phyloP scores from a whole-genome alignment of 2,113 vertebrate species.

The Gobiocypris rarus region DNA sequence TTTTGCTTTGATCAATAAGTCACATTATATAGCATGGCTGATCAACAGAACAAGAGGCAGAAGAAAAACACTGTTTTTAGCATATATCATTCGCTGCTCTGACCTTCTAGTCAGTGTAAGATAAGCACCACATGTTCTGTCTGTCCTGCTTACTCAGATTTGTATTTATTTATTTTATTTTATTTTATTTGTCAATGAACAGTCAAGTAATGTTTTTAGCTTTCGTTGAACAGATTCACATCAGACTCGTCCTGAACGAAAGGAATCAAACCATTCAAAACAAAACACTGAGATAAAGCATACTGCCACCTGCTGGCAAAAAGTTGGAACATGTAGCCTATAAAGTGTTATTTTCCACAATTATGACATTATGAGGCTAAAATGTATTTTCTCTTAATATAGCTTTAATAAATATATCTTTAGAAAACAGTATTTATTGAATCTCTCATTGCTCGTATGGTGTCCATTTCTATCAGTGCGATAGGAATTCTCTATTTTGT shows the following conservation, averaged over 20 bases:
- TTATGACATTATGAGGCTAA: not conserved
- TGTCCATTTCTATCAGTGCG: not conserved
- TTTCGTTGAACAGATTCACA: not conserved
- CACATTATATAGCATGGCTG: not conserved
- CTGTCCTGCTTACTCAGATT: not conserved
- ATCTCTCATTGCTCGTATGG: not conserved
- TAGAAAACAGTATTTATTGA: not conserved
- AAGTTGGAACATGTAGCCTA: not conserved
- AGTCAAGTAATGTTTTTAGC: not conserved
- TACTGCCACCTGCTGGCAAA: constrained; percentile 50
- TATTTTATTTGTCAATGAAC: not conserved
- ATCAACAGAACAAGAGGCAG: not conserved
- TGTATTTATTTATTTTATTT: not conserved
- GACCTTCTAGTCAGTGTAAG: not conserved
- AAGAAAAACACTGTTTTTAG: not conserved
- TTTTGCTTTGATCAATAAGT: not conserved
- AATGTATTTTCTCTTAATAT: not conserved
- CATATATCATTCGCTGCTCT: not conserved
- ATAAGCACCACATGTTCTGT: not conserved
- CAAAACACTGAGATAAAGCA: not conserved
- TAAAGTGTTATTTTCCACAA: not conserved
- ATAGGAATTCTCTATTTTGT: not conserved
- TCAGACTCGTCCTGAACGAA: not conserved
- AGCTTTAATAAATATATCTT: not conserved
- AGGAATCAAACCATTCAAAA: constrained; percentile 10